A percentile compares a stretch with the other conserved stretches of the same genome.
These are phyloP conservation scores for Solea senegalensis DNA, from an alignment of 2,113 vertebrate species.

Conservation along the genomic window DNA sequence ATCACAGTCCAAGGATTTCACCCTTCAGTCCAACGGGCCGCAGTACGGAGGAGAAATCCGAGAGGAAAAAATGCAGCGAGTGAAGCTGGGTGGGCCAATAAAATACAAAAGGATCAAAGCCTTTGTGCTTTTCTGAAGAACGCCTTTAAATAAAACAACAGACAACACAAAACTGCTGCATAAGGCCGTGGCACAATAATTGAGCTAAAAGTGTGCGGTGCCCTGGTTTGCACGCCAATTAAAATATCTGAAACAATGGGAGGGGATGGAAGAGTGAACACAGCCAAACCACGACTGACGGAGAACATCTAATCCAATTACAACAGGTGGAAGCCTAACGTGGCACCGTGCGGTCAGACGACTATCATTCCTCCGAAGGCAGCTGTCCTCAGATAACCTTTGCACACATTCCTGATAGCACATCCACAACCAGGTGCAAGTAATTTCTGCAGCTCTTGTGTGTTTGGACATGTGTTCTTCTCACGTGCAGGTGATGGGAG, in stretches of 20 bases:
- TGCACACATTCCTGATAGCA: constrained; percentile 28
- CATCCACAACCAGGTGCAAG: constrained; percentile 58
- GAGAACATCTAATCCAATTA: constrained; percentile 65
- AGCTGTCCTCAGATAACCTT: constrained; percentile 52
- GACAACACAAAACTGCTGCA: neutral
- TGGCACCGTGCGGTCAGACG: constrained; percentile 42
- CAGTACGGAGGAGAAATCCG: constrained; percentile 54
- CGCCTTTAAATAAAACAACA: constrained; percentile 71
- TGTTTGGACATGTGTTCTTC: constrained; percentile 4
- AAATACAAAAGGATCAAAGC: constrained; percentile 67
- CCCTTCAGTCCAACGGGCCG: constrained; percentile 60
- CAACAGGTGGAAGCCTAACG: constrained; percentile 46
- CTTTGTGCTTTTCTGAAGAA: constrained; percentile 59
- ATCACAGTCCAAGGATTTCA: constrained; percentile 72
- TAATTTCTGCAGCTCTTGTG: constrained; percentile 23
- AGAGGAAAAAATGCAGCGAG: constrained; percentile 38
- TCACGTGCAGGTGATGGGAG: constrained; percentile 18
- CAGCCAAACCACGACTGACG: constrained; percentile 49
- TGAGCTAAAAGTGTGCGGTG: constrained; percentile 30
- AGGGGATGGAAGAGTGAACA: constrained; percentile 39
- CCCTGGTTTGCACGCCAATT: constrained; percentile 50
- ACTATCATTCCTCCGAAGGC: constrained; percentile 28
- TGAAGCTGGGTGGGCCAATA: constrained; percentile 58
- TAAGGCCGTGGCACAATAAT: constrained; percentile 37
- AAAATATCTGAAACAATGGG: constrained; percentile 48